Evolutionary conservation across 2,888 invertebrate genomes (phyloP).

Genomic region (Gari tellinella): DNA sequence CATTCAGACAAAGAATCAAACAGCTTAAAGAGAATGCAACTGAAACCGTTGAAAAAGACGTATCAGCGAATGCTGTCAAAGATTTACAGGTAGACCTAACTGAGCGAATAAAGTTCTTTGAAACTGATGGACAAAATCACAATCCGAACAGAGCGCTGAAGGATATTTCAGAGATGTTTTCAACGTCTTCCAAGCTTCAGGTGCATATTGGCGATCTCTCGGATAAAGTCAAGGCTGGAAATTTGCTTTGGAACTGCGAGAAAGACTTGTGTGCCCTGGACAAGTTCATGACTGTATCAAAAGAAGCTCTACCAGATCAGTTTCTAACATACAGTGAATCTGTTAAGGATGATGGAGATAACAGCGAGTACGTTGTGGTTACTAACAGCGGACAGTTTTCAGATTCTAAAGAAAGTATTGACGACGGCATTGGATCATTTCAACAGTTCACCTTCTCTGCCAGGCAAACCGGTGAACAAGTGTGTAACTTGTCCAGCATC

Average conservation of each 20-base stretch:
- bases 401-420: constrained; percentile 21
- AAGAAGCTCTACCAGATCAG: constrained; percentile 34
- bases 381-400: constrained; percentile 42
- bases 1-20: constrained; percentile 35
- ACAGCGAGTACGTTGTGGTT: constrained; percentile 49
- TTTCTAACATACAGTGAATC: constrained; percentile 31
- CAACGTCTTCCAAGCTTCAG: constrained; percentile 45
- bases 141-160: constrained; percentile 34
- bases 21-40: constrained; percentile 33
- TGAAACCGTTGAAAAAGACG: constrained; percentile 32
- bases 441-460: constrained; percentile 48
- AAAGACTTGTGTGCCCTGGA: constrained; percentile 35
- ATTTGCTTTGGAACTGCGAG: constrained; percentile 40
- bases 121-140: constrained; percentile 12
- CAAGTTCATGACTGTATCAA: constrained; percentile 37
- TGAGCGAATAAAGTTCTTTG: constrained; percentile 35
- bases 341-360: constrained; percentile 22
- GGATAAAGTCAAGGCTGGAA: constrained; percentile 32
- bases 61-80: constrained; percentile 15
- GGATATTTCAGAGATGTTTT: constrained; percentile 36
- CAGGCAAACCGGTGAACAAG: constrained; percentile 31
- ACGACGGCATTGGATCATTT: constrained; percentile 11
- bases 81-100: constrained; percentile 26
- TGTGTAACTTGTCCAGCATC: constrained; percentile 50
- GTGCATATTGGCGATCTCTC: constrained; percentile 38